Percentiles rank a stretch among this genome's conserved stretches.
These are phyloP conservation scores for Gnathonemus echidnorhynchus DNA, from an alignment of 2,113 vertebrate species.

Conservation along the genomic window DNA sequence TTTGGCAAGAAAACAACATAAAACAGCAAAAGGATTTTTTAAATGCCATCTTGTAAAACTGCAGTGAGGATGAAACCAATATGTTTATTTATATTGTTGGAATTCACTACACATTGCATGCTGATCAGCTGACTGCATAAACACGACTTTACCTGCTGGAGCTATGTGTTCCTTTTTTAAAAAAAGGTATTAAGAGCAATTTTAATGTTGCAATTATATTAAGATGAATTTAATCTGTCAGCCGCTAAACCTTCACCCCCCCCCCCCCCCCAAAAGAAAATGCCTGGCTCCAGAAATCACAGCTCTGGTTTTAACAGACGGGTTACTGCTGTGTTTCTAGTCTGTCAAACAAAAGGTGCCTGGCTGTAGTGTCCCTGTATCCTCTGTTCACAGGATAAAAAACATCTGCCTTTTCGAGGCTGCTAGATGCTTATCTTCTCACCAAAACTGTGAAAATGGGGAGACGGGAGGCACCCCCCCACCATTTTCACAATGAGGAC, in stretches of 20 bases:
- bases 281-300: background rate
- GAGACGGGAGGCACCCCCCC: background rate
- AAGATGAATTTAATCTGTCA: background rate
- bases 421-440: background rate
- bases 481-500: constrained; percentile 4
- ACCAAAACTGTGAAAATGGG: background rate
- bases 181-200: background rate
- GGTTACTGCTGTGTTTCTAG: background rate
- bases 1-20: background rate
- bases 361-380: background rate
- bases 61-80: background rate
- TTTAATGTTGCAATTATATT: background rate
- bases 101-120: background rate
- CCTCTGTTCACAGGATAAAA: background rate
- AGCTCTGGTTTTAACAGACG: background rate
- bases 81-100: background rate
- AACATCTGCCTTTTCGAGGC: constrained; percentile 13
- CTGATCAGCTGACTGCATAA: background rate
- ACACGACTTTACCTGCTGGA: background rate
- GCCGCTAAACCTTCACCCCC: background rate
- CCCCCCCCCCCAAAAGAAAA: background rate
- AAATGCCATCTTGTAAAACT: background rate
- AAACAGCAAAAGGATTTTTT: background rate
- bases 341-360: background rate
- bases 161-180: background rate